Evolutionary conservation across 2,888 invertebrate genomes (phyloP).

Genomic region (Cephus runcator): DNA sequence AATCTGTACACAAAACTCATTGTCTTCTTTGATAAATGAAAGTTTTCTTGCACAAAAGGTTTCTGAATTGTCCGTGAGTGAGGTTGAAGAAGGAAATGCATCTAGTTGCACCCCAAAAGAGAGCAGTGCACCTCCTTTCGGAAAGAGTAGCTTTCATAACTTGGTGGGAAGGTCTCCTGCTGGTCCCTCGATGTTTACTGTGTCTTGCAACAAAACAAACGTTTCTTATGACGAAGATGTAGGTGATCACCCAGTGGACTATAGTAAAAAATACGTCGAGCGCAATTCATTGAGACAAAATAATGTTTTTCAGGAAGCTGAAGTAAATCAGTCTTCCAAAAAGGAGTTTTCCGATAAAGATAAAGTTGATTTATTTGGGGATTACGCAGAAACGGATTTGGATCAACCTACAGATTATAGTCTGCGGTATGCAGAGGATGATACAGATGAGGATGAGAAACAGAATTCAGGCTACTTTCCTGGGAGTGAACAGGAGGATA

Average conservation of each 20-base stretch:
- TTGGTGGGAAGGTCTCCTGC: too few species aligned
- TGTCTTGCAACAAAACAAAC: neutral
- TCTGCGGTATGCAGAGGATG: conserved; percentile 86
- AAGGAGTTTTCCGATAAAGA: conserved; percentile 48
- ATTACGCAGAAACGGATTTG: conserved; percentile 89
- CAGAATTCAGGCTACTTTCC: conserved; percentile 51
- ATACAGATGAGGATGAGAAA: conserved; percentile 71
- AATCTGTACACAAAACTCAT: neutral
- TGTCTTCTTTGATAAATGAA: neutral
- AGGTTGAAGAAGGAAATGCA: neutral
- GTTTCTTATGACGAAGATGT: conserved; percentile 48
- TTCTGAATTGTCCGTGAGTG: neutral
- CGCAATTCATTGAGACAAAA: conserved; percentile 30
- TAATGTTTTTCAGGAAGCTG: conserved; percentile 16
- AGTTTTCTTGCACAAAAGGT: neutral
- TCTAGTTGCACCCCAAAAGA: neutral
- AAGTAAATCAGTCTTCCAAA: conserved; percentile 31
- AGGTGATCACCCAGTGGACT: conserved; percentile 70
- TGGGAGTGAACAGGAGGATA: conserved; percentile 73
- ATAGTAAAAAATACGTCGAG: conserved; percentile 68
- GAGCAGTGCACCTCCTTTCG: neutral
- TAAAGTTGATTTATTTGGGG: conserved; percentile 65
- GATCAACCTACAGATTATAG: conserved; percentile 95
- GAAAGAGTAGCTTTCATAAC: too few species aligned
- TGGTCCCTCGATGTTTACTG: neutral